Percentiles rank a stretch among this genome's conserved stretches.
Evolutionary conservation across 2,113 vertebrate genomes (phyloP).

Genomic region (Dolichotis patagonum): DNA sequence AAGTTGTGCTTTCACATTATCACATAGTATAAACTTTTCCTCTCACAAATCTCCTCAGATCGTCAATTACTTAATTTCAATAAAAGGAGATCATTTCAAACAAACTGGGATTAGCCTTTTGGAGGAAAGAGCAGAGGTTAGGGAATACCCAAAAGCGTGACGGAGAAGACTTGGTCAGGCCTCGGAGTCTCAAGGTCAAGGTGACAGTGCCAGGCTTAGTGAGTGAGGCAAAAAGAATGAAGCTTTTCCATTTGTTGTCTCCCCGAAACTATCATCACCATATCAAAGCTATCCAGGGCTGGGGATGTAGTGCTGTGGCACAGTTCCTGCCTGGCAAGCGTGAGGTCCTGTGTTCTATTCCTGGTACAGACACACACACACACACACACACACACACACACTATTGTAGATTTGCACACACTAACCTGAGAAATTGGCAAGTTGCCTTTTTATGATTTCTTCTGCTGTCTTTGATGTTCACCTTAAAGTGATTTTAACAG

Average conservation of each 20-base stretch:
- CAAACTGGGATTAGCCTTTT: neutral
- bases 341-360: too few relatives aligned
- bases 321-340: too few relatives aligned
- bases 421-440: neutral
- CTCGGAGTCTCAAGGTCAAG: neutral
- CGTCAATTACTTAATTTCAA: neutral
- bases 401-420: neutral
- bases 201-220: neutral
- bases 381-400: too few relatives aligned
- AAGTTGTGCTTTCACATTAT: neutral
- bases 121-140: neutral
- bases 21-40: neutral
- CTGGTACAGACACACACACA: too few relatives aligned
- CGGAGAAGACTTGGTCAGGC: neutral
- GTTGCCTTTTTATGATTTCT: neutral
- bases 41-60: neutral
- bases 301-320: too few relatives aligned
- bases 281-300: neutral
- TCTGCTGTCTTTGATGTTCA: neutral
- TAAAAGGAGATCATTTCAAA: neutral
- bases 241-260: neutral
- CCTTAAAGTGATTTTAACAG: neutral
- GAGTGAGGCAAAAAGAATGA: neutral
- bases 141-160: neutral
- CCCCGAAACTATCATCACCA: neutral